Evolutionary conservation across 2,113 vertebrate genomes (phyloP), one percentile per base, ranked within the genome.

Genomic region (Catagonus wagneri): DNA sequence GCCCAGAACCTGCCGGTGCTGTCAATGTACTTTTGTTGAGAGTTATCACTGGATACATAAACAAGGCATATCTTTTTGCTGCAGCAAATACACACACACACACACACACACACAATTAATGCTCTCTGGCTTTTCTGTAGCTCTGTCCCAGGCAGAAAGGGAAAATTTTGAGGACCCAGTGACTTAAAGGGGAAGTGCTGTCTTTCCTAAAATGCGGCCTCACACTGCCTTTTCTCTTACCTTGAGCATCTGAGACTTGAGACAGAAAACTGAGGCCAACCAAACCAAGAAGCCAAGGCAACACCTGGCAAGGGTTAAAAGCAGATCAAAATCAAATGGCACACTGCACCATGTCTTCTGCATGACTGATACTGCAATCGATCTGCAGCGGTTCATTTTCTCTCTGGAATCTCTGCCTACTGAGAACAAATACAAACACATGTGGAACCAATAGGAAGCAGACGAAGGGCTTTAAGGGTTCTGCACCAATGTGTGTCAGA

Each of bases 381-480:
- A 99, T 98, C 98, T 98, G 98, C 98, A 98, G 98, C 95, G 98
- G 98, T 98, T 99, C 98, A 98, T 99, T 98, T 98, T 98, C 98
- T 98, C 95, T 96, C 98, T 98, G 98, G 98, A 99, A 99, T 98
- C 98, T 98, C 95, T 98, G 97, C 98, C 98, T 97, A 98, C 98
- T 98, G 98, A 99, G 98, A 98, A 98, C 98, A 98, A 99, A 99
- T 90, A 98, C 98, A 99, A 98, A 99, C 98, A 99, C 98, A 99
- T 99, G 98, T 99, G 99, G 98, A 99, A 99, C 99, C 98, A 98
- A 99, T 98, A 99, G 98, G 98, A 99, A 98, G 98, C 98, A 99
- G 98, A 98, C 97, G 93, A 97, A 98, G 96, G 98, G 98, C 94
- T 98, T 98, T 98, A 98, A 98, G 97, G 98, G 98, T 36, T 4